These are phyloP conservation scores for Brachypalpus laphriformis DNA, from an alignment of 2,888 invertebrate genomes.

Conservation along the genomic window DNA sequence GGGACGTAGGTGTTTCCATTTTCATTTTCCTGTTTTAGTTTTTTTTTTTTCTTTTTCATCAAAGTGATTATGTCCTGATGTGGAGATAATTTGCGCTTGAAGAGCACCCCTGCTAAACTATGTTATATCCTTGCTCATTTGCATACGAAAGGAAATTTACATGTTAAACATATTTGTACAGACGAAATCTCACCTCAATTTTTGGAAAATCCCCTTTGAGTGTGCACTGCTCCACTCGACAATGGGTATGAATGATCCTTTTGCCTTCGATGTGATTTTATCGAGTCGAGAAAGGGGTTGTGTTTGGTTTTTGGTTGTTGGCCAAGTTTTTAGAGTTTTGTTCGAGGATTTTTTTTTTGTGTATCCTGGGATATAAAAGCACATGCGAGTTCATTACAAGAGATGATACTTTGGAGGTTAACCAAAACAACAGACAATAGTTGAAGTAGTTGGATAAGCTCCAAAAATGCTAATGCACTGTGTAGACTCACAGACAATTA, in stretches of 20 bases:
- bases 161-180: slow-evolving; percentile 72
- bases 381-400: slow-evolving; percentile 73
- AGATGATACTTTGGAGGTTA: slow-evolving; percentile 74
- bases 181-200: slow-evolving; percentile 70
- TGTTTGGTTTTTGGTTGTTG: slow-evolving; percentile 56
- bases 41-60: background rate
- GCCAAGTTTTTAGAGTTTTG: slow-evolving; percentile 60
- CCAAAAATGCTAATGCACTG: slow-evolving; percentile 60
- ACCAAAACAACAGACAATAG: slow-evolving; percentile 72
- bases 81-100: slow-evolving; percentile 71
- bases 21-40: background rate
- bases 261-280: slow-evolving; percentile 66
- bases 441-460: slow-evolving; percentile 73
- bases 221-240: slow-evolving; percentile 43
- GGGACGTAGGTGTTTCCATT: slow-evolving; percentile 55
- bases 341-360: slow-evolving; percentile 3
- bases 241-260: slow-evolving; percentile 11
- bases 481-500: slow-evolving; percentile 45
- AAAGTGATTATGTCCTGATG: slow-evolving; percentile 73
- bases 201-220: slow-evolving; percentile 36
- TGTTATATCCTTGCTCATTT: slow-evolving; percentile 65
- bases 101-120: slow-evolving; percentile 41
- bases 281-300: slow-evolving; percentile 17
- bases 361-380: slow-evolving; percentile 42
- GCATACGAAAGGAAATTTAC: slow-evolving; percentile 72